Percentiles rank a stretch among this genome's conserved stretches.
Conservation (phyloP, 2,113 vertebrate genomes). For the Ivindomyrus marchei region DNA sequence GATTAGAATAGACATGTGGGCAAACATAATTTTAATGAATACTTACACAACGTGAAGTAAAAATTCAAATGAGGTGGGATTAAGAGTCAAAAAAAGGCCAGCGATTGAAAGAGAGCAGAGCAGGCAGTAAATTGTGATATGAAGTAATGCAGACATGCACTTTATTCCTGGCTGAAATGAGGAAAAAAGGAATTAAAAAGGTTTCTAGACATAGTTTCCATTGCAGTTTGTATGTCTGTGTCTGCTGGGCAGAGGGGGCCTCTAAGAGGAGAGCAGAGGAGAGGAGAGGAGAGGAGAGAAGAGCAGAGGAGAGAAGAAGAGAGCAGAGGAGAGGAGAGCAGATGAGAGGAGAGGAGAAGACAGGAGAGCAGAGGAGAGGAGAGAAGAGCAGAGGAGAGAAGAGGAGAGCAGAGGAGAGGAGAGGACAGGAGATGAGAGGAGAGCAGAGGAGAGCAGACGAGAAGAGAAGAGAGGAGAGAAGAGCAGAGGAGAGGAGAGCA, state of each 20-base stretch:
- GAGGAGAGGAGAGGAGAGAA: not conserved
- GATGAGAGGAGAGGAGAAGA: not conserved
- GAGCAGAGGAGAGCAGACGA: not conserved
- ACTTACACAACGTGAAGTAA: not conserved
- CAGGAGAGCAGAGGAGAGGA: not conserved
- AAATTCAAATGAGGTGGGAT: not conserved
- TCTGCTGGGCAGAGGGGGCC: not conserved
- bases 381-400: too few species aligned
- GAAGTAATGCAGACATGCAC: not conserved
- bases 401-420: not conserved
- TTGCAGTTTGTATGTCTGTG: not conserved
- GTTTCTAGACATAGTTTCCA: not conserved
- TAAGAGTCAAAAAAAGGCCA: not conserved
- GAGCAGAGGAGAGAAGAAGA: fast-evolving
- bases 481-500: too few species aligned
- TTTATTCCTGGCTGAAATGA: not conserved
- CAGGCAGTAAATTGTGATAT: not conserved
- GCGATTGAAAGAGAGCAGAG: not conserved
- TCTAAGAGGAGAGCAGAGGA: not conserved
- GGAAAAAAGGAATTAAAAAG: not conserved
- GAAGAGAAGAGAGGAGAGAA: not conserved
- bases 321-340: not conserved
- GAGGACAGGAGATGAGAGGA: not conserved
- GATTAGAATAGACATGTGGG: not conserved
- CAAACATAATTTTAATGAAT: not conserved